Evolutionary conservation across 1,140 invertebrate genomes (phyloP).

Genomic region (Drosophila watanabei): DNA sequence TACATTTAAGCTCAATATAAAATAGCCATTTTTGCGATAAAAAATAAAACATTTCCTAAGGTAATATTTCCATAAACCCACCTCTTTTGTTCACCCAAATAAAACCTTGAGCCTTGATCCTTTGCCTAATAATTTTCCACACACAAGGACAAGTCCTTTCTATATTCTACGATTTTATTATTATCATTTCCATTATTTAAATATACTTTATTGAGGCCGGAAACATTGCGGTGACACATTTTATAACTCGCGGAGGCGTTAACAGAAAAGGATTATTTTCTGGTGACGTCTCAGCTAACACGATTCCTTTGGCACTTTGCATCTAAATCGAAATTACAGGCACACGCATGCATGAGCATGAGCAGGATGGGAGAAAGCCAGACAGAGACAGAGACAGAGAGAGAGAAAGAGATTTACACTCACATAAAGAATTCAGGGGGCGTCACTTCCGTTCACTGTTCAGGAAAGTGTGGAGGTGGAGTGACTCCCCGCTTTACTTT

Average conservation of each 20-base stretch:
- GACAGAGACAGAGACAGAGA: background rate
- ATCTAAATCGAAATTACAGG: slow-evolving; percentile 82
- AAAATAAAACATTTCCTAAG: background rate
- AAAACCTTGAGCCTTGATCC: background rate
- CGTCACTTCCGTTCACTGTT: slow-evolving; percentile 65
- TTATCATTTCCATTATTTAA: slow-evolving; percentile 66
- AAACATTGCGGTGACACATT: slow-evolving; percentile 27
- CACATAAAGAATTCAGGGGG: slow-evolving; percentile 70
- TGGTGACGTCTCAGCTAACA: slow-evolving; percentile 75
- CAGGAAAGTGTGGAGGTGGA: background rate
- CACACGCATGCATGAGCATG: slow-evolving; percentile 56
- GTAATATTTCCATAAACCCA: background rate
- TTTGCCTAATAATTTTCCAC: background rate
- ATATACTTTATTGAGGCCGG: slow-evolving; percentile 40
- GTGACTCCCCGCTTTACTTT: slow-evolving; percentile 5
- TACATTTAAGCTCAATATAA: background rate
- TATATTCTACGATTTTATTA: slow-evolving; percentile 43
- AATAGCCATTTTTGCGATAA: background rate
- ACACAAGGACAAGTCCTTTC: background rate
- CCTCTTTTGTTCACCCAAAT: too few relatives aligned
- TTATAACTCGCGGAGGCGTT: slow-evolving; percentile 47
- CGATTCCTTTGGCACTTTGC: slow-evolving; percentile 75
- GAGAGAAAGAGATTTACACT: background rate
- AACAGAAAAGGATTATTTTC: slow-evolving; percentile 80
- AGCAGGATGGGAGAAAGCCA: slow-evolving; percentile 3